Base-by-base conservation (phyloP, 2,888 invertebrate species). In the Drosophila pseudotalamancana region DNA sequence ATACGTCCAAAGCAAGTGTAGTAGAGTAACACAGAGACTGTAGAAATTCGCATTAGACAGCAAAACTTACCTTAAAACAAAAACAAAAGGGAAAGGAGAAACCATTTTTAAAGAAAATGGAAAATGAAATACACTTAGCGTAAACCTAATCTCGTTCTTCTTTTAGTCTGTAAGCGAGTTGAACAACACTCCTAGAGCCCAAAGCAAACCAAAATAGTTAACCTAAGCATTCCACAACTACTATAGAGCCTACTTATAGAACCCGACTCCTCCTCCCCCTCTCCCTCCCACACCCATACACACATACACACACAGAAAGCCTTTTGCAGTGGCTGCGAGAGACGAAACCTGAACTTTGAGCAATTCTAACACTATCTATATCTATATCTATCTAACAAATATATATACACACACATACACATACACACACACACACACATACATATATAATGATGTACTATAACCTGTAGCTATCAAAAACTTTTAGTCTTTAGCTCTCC, bases 1-100 rank as follows among this genome's bases (percentile, higher is more conserved):
- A 88, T 88, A 88, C 89, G 89, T 89, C 89, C 89, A 89, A 80
- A 67, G 82, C 72, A 82, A 83, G 81, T 77, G 78, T 81, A 84
- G 81, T 80, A 85, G 82, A 81, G 81, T 80, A 82, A 83, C 84
- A 84, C 82, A 82, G 82, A 84, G 84, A 84, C 82, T 82, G 82
- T 84, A 83, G 82, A 83, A 83, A 74, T 79, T 84, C 84, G 82
- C 82, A 82, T 82, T 83, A 84, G 81, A 76, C 72, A 77, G 73
- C 48, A 77, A 77, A 77, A 25, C n/a, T n/a, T 34, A 51, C 23
- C 8, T 40, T 39, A 21, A 53, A 45, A 42, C 45, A 8, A 42
- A 53, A 45, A 11, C 14, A 54, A 59, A 42, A 54, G 31, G 50
- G 31, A 16, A 46, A 18, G 9, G 2, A 48, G 25, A 56, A 27